Evolutionary conservation across 2,888 invertebrate species (phyloP).

Genomic region (Thera britannica): DNA sequence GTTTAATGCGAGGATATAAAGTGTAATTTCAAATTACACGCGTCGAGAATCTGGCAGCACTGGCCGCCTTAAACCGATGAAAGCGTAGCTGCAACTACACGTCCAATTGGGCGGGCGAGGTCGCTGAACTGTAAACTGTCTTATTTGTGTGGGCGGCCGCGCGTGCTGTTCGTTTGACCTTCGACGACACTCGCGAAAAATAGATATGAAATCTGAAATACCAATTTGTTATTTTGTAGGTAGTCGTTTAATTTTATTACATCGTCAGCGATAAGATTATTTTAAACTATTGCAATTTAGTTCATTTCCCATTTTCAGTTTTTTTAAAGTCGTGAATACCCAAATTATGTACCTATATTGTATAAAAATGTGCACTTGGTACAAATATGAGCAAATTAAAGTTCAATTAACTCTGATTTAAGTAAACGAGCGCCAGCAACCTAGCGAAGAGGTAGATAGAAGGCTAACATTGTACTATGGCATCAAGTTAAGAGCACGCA

Average conservation of each 20-base stretch:
- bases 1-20: neutral
- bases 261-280: neutral
- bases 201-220: constrained; percentile 26
- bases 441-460: too few relatives aligned
- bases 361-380: too few relatives aligned
- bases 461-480: too few relatives aligned
- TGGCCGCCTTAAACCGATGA: neutral
- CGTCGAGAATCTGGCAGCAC: neutral
- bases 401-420: too few relatives aligned
- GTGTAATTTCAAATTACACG: too few relatives aligned
- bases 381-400: too few relatives aligned
- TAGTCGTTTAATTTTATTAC: neutral
- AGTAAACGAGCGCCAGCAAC: too few relatives aligned
- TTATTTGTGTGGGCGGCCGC: constrained; percentile 73
- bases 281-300: neutral
- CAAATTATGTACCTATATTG: too few relatives aligned
- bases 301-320: too few relatives aligned
- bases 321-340: too few relatives aligned
- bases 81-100: constrained; percentile 11
- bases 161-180: constrained; percentile 66
- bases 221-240: constrained; percentile 2
- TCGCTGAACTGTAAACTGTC: constrained; percentile 59
- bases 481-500: too few relatives aligned
- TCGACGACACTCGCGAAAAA: constrained; percentile 64
- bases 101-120: constrained; percentile 49